phyloP scores from a whole-genome alignment of 2,113 vertebrate genomes.

The Barnardius zonarius region DNA sequence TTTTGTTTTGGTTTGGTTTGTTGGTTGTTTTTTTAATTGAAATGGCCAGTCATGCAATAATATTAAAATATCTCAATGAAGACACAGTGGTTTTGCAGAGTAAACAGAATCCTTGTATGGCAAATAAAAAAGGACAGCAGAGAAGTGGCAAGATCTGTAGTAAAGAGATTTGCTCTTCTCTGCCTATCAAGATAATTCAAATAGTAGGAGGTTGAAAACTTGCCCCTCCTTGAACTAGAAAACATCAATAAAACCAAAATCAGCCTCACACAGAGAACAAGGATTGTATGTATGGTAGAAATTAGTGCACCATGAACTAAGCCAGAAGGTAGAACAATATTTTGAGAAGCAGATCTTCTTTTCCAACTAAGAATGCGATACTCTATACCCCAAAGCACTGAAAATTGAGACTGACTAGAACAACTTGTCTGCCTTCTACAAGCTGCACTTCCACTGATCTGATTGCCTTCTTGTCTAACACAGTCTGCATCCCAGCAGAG shows the following conservation, averaged over 20 bases:
- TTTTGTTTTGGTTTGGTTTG: background rate
- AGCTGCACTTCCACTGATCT: background rate
- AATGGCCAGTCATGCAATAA: background rate
- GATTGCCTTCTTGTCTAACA: background rate
- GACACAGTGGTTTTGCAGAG: background rate
- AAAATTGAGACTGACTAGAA: background rate
- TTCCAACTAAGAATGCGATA: background rate
- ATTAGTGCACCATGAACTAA: background rate
- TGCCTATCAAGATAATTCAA: background rate
- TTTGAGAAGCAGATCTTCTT: background rate
- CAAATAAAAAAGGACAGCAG: background rate
- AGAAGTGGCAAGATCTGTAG: accelerated
- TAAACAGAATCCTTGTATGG: background rate
- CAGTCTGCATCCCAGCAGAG: background rate
- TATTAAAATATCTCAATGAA: background rate
- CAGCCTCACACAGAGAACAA: background rate
- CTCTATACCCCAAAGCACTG: background rate
- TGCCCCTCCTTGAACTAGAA: background rate
- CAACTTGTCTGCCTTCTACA: background rate
- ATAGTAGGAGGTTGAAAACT: background rate
- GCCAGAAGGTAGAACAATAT: background rate
- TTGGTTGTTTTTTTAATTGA: background rate
- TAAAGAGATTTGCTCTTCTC: background rate
- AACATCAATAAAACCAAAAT: background rate
- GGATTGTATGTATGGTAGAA: background rate